A percentile compares a stretch with the other conserved stretches of the same genome.
phyloP scores from a whole-genome alignment of 2,888 invertebrate genomes.

The Pollenia labialis region DNA sequence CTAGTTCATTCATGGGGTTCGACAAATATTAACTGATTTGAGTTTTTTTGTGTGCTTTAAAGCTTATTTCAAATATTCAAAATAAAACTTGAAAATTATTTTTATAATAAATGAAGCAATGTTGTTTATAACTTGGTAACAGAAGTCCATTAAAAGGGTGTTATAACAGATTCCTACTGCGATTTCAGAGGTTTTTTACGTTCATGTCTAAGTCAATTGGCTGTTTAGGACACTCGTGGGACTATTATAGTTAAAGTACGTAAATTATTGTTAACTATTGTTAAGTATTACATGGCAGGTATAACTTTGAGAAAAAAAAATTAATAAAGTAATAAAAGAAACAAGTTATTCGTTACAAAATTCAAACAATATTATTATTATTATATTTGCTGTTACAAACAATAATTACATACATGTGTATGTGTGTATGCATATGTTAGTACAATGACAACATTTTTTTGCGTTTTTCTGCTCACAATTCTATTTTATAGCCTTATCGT shows the following conservation, averaged over 20 bases:
- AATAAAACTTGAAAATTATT: no score
- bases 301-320: background rate
- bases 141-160: background rate
- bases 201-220: background rate
- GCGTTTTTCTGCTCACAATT: constrained; percentile 30
- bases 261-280: background rate
- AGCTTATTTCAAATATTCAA: no score
- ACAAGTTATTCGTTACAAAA: constrained; percentile 46
- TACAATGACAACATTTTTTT: constrained; percentile 23
- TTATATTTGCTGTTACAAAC: background rate
- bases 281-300: constrained; percentile 7
- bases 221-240: background rate
- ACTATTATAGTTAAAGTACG: no score
- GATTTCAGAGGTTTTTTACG: background rate
- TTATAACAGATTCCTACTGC: background rate
- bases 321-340: constrained; percentile 16
- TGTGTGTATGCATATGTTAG: background rate
- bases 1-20: no score
- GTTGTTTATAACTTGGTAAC: no score
- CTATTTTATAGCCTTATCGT: constrained; percentile 24
- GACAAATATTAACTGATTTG: no score
- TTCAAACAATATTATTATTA: background rate
- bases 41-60: no score
- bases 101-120: no score
- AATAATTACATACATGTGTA: background rate